Base-by-base conservation (phyloP, 2,113 vertebrate species). In the Pelobates fuscus region DNA sequence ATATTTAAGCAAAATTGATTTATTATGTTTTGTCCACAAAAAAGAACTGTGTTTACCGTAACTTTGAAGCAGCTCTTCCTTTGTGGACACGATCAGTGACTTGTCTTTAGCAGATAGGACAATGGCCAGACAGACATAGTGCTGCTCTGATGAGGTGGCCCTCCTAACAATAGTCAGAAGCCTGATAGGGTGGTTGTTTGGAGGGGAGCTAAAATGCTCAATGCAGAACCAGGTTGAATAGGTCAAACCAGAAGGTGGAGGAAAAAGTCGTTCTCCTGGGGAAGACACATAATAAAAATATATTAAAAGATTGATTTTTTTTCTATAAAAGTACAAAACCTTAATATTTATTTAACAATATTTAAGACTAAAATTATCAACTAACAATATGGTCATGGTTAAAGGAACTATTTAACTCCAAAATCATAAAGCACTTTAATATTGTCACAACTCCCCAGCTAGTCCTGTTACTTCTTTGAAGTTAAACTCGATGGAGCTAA, bases 221-320 rank as follows among this genome's bases (percentile, higher is more conserved):
- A 99, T 93, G 0, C 96, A 99, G 88, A 99, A 98, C 97, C 97
- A 98, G 59, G 91, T 93, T 18, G 97, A 95, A 84, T 94, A 98
- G 80, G 92, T 98, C 70, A 99, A 88, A 63, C 97, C 97, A 8
- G 97, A 99, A 0, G 96, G 96, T 0, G 97, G 96, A 23, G 97
- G 97, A 59, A 98, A 99, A 84, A 98, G 85, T 18, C 94, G 91
- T 86, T 99, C 97, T 37, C 97, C 97, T 99, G 78, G n/a, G 71
- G n/a, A 54, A 59, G 55, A 18, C 29, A 62, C 17, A 32, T 7
- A 62, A 30, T 17, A 59, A 14, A 14, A 26, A 26, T 59, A 37
- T 6, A 37, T 5, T 6, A 37, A 37, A 10, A 37, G 10, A 37
- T 37, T 37, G 32, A 37, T 37, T n/a, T n/a, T n/a, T n/a, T n/a